Conservation (phyloP, 37 sponge, comb jelly and placozoan genomes). For the Eunapius fragilis region DNA sequence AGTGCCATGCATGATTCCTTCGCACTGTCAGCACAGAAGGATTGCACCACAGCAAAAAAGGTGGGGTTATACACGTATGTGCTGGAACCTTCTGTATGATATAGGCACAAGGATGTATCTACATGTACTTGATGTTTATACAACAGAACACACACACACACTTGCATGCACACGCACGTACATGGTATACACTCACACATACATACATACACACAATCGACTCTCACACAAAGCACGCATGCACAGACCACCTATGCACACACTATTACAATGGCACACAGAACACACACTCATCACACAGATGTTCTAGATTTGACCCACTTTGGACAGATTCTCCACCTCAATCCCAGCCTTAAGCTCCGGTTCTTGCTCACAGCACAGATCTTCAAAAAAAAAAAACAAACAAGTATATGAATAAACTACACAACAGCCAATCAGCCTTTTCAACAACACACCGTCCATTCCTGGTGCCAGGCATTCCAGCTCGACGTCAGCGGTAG, state of each 20-base stretch:
- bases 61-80: no score
- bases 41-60: no score
- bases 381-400: neutral
- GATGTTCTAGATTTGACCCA: neutral
- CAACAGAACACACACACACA: no score
- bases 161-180: no score
- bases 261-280: neutral
- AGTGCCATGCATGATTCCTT: no score
- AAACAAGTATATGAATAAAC: neutral
- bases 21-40: no score
- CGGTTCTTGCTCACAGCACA: neutral
- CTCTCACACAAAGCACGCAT: neutral
- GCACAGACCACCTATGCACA: neutral
- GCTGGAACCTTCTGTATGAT: no score
- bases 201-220: neutral
- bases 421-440: neutral
- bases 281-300: conserved; percentile 3
- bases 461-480: neutral
- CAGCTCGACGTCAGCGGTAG: neutral
- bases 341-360: neutral
- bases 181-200: neutral
- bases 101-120: no score
- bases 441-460: neutral
- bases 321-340: conserved; percentile 4
- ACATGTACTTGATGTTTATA: no score